A percentile compares a stretch with the other conserved stretches of the same genome.
phyloP scores from a whole-genome alignment of 2,888 invertebrate species.

The Stegophylla sp. region DNA sequence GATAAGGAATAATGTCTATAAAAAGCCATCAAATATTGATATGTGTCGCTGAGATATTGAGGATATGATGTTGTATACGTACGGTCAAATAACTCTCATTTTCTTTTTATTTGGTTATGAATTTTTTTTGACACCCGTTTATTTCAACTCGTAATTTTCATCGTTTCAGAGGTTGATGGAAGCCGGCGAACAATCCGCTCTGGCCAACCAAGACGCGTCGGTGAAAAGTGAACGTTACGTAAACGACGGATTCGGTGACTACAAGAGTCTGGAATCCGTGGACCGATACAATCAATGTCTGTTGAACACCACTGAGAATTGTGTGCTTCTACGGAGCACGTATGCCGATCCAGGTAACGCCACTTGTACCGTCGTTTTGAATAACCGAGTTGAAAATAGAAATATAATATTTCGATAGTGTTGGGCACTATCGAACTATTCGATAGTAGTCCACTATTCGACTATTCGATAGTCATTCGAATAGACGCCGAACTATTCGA shows the following conservation, averaged over 20 bases:
- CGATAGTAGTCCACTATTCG: too few relatives aligned
- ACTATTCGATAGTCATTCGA: too few relatives aligned
- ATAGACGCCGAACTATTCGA: too few relatives aligned
- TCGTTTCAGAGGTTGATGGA: constrained; percentile 89
- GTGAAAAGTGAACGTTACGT: constrained; percentile 42
- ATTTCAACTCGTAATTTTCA: too few relatives aligned
- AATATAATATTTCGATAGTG: background rate
- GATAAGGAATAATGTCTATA: too few relatives aligned
- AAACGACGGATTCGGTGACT: constrained; percentile 43
- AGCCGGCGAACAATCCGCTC: constrained; percentile 85
- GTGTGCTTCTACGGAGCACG: constrained; percentile 77
- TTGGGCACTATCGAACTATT: too few relatives aligned
- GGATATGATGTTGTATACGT: too few relatives aligned
- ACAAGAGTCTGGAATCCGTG: constrained; percentile 44
- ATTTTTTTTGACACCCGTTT: too few relatives aligned
- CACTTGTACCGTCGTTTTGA: background rate
- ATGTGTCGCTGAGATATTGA: too few relatives aligned
- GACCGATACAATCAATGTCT: constrained; percentile 74
- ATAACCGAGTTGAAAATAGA: background rate
- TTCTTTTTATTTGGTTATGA: too few relatives aligned
- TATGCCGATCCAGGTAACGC: constrained; percentile 45
- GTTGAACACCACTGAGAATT: constrained; percentile 83
- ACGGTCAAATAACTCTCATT: too few relatives aligned
- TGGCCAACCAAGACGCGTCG: constrained; percentile 67
- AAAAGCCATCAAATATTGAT: too few relatives aligned